These are phyloP conservation scores for Plebejus anna DNA, from an alignment of 2,888 invertebrate genomes.

Conservation along the genomic window DNA sequence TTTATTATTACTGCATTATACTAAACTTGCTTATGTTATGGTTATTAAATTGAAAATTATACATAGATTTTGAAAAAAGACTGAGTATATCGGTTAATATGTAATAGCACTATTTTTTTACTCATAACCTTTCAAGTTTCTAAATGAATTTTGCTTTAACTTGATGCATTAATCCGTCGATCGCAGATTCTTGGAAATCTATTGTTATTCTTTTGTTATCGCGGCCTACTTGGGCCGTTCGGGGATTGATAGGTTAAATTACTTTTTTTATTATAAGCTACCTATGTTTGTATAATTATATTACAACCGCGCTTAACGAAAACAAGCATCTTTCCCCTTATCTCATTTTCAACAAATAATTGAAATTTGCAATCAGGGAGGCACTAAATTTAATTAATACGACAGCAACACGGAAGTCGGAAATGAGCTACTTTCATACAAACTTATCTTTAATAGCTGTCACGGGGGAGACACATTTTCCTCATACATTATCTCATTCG, in stretches of 20 bases:
- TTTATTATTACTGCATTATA: not conserved
- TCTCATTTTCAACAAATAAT: not conserved
- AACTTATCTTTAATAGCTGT: not conserved
- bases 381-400: not conserved
- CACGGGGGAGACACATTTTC: not conserved
- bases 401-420: not conserved
- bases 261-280: too few species aligned
- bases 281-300: not conserved
- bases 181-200: too few species aligned
- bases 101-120: too few species aligned
- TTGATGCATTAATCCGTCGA: too few species aligned
- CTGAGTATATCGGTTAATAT: too few species aligned
- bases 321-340: not conserved
- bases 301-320: not conserved
- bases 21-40: not conserved
- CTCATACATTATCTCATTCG: conserved; percentile 11
- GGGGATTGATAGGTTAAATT: too few species aligned
- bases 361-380: not conserved
- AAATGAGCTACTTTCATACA: conserved; percentile 11
- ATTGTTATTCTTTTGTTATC: too few species aligned
- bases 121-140: too few species aligned
- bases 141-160: too few species aligned
- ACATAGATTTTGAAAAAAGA: too few species aligned
- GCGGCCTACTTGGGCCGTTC: too few species aligned
- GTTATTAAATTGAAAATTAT: too few species aligned